Conservation (phyloP, 2,888 invertebrate species). For the Aporophyla lueneburgensis region DNA sequence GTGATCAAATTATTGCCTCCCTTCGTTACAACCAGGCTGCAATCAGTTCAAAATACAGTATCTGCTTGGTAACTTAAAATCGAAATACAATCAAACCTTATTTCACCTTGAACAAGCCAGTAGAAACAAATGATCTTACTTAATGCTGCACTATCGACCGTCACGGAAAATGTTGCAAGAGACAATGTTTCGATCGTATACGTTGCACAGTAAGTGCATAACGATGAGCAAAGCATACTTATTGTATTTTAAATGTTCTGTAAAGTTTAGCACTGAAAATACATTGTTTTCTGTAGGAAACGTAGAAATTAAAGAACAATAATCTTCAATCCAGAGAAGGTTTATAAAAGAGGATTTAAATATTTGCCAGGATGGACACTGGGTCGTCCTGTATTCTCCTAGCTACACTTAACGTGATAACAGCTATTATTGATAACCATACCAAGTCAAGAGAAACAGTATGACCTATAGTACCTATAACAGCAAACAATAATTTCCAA, state of each 20-base stretch:
- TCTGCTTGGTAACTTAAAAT: too few relatives aligned
- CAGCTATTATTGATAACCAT: not conserved
- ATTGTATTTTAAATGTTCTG: constrained; percentile 42
- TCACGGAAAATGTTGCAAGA: constrained; percentile 55
- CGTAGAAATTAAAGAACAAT: not conserved
- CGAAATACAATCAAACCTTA: not conserved
- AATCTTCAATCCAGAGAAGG: too few relatives aligned
- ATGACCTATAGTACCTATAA: not conserved
- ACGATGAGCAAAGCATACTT: constrained; percentile 44
- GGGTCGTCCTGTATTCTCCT: not conserved
- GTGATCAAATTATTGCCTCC: too few relatives aligned
- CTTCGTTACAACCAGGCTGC: too few relatives aligned
- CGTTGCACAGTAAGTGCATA: constrained; percentile 46
- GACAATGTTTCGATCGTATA: constrained; percentile 46
- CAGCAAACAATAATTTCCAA: not conserved
- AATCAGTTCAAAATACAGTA: not conserved
- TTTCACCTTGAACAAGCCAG: constrained; percentile 31
- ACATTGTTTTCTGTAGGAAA: not conserved
- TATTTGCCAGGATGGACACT: not conserved
- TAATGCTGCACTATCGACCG: constrained; percentile 36
- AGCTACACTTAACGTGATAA: not conserved
- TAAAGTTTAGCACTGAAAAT: constrained; percentile 34
- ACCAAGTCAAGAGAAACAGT: not conserved
- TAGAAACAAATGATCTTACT: constrained; percentile 27
- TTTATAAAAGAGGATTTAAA: not conserved